Base-by-base conservation (phyloP, 2,888 invertebrate species). In the Aporophyla nigra region DNA sequence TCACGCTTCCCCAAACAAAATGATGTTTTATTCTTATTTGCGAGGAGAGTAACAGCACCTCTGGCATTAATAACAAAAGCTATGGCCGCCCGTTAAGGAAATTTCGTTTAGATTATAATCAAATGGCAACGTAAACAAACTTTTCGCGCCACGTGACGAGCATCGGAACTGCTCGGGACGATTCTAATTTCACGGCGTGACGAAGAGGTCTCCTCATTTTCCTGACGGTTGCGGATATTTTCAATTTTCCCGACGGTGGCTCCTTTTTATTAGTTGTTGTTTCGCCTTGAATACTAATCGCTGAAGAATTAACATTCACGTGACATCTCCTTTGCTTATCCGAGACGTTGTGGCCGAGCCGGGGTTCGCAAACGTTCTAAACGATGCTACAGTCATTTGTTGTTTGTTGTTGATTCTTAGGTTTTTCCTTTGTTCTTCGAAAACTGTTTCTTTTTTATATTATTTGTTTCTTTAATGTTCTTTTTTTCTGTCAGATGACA, bases 181-280 rank as follows among this genome's bases (percentile, higher is more conserved):
- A 93, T 93, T 94, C 94, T 94, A 95, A 96, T 96, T 96, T 93
- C 93, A 93, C 93, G 93, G 92, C 93, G 94, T 94, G 95, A 95
- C 93, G 94, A 93, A 94, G 94, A 94, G 92, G 91, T 88, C 93
- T 92, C 86, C 95, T 95, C 94, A 96, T 96, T 96, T 96, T 95
- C 95, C 93, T 95, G 95, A 94, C 93, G 94, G 94, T 93, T 95
- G 95, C 93, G 96, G 96, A 95, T 95, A 96, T 96, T 96, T 96
- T 96, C 96, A 96, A 96, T 96, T 96, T 95, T 95, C 95, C 93
- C 94, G 91, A 92, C 93, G 93, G 94, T 90, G 91, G 92, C 93
- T 93, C 93, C 94, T 93, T 96, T 96, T 96, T 96, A 96, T 96
- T 96, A 95, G 95, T 95, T 95, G 94, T 94, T 95, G 95, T 95